Base-by-base conservation (phyloP, 2,797 vertebrate species). In the Oryzias dopingdopingensis region DNA sequence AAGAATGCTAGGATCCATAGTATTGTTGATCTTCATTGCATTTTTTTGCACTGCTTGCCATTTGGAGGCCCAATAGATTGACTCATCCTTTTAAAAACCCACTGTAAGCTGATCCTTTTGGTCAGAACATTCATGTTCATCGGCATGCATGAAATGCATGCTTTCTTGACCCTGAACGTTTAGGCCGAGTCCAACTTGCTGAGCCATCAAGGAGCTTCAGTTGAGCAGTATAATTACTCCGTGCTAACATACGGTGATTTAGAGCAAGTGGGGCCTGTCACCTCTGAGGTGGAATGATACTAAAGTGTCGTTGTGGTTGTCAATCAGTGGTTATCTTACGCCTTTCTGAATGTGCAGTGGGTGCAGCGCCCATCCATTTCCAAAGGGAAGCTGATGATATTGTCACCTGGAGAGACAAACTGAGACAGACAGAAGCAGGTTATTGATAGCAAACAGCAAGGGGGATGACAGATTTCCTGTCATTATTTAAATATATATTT, bases 281-380 rank as follows among this genome's bases (percentile, higher is more conserved):
- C 70, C 67, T 70, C 57, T 43, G 59, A 68, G 77, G 68, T 71
- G 71, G 61, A 80, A 71, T 70, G 73, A 81, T 66, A 65, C 59
- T 53, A 37, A 80, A 67, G 65, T 22, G 55, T 61, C 66, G 59
- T 42, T 14, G 65, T 62, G 14, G 61, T 52, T 79, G 79, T 84
- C 72, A 83, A 69, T 69, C 66, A 26, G 63, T 68, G 56, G 68
- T 87, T 80, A 84, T 80, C 67, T 82, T 80, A 74, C 61, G 58
- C 75, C 71, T 58, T 77, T 76, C 56, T 73, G 61, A 65, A 74
- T 53, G 53, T 32, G 66, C 67, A 62, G 26, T 59, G 63, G 56
- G 65, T 62, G 61, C 40, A 2, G 49, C 59, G 62, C 62, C 40
- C 65, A 68, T 80, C 72, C 60, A 77, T 79, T 77, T 77, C 40